These are phyloP conservation scores for Coendou prehensilis DNA, from an alignment of 2,797 vertebrate genomes.

Conservation along the genomic window DNA sequence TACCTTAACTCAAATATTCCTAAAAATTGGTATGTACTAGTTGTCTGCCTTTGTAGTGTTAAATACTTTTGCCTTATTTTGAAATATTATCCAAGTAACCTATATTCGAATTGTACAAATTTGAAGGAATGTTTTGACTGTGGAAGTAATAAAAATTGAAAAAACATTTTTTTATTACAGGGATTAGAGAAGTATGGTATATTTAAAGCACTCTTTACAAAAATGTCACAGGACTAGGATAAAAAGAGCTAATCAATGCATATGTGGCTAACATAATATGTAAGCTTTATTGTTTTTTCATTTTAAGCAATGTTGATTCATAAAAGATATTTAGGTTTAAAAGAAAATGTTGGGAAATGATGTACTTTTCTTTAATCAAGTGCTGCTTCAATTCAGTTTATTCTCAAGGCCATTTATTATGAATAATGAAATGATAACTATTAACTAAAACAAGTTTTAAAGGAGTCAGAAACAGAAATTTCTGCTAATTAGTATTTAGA, in stretches of 20 bases:
- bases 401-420: not conserved
- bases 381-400: not conserved
- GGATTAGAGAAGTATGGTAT: not conserved
- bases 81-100: not conserved
- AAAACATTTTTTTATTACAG: not conserved
- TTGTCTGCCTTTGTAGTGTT: not conserved
- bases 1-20: not conserved
- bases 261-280: not conserved
- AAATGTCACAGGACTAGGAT: not conserved
- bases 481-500: not conserved
- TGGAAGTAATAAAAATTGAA: not conserved
- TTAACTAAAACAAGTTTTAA: conserved; percentile 35
- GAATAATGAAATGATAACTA: not conserved
- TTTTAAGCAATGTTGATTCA: not conserved
- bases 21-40: not conserved
- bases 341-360: not conserved
- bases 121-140: not conserved
- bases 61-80: not conserved
- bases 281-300: not conserved
- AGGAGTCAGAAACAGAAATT: not conserved
- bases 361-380: not conserved
- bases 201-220: not conserved
- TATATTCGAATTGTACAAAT: not conserved
- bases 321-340: not conserved
- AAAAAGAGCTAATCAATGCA: not conserved